Evolutionary conservation across 2,797 vertebrate species (phyloP).

Genomic region (Smutsia temminckii): DNA sequence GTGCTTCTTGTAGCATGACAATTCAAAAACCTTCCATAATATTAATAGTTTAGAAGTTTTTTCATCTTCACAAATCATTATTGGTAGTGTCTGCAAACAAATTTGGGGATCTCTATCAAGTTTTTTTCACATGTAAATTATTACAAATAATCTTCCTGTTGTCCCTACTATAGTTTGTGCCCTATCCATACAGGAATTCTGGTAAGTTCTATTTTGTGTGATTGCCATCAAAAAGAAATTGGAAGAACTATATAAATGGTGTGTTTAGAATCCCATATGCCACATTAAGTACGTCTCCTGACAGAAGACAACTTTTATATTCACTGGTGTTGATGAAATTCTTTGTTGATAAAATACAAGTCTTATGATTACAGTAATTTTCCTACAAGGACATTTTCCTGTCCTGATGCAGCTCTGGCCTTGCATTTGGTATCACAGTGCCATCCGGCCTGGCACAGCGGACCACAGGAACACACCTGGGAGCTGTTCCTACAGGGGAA

Average conservation of each 20-base stretch:
- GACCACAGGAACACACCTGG: fast-evolving
- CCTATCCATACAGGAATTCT: neutral
- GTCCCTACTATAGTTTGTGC: neutral
- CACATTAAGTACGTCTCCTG: neutral
- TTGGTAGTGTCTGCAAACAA: neutral
- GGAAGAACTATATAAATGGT: neutral
- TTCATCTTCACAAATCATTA: neutral
- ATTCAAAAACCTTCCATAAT: neutral
- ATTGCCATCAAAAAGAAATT: neutral
- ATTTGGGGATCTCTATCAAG: neutral
- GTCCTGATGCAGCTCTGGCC: neutral
- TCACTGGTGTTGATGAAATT: neutral
- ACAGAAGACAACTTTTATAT: neutral
- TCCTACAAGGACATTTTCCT: neutral
- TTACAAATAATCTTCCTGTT: neutral
- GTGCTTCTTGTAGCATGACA: neutral
- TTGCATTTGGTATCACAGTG: neutral
- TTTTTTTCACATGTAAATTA: neutral
- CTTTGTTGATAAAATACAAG: neutral
- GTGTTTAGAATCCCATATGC: neutral
- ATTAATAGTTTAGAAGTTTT: neutral
- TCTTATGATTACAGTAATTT: neutral
- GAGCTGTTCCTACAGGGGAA: neutral
- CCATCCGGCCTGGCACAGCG: neutral
- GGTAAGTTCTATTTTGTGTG: neutral